Conservation (phyloP, 2,797 vertebrate species). For the Pagetopsis macropterus region DNA sequence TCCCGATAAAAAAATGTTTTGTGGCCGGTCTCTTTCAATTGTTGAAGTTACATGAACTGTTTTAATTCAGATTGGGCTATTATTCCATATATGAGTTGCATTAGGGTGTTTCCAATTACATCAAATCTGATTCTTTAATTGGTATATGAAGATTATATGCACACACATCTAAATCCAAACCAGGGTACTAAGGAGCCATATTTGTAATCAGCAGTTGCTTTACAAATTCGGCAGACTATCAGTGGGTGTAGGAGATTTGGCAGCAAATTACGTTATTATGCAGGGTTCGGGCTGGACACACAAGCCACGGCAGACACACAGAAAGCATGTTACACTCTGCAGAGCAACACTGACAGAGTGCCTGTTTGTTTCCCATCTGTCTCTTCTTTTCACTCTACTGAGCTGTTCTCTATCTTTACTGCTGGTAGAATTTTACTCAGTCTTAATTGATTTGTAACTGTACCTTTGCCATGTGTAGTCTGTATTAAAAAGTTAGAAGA, state of each 20-base stretch:
- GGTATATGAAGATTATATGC: neutral
- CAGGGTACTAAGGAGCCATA: slow-evolving; percentile 2
- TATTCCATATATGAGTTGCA: too few relatives aligned
- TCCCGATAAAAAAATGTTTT: too few relatives aligned
- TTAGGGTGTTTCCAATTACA: neutral
- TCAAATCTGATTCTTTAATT: neutral
- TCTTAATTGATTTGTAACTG: slow-evolving; percentile 72
- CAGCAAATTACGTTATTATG: slow-evolving; percentile 59
- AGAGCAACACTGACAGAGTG: slow-evolving; percentile 65
- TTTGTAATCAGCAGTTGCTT: slow-evolving; percentile 32
- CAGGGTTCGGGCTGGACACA: slow-evolving; percentile 51
- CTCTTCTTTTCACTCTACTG: slow-evolving; percentile 54
- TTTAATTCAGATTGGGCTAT: too few relatives aligned
- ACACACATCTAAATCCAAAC: slow-evolving; percentile 28
- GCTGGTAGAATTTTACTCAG: slow-evolving; percentile 58
- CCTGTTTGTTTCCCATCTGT: slow-evolving; percentile 75
- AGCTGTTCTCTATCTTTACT: slow-evolving; percentile 57
- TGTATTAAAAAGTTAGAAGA: slow-evolving; percentile 46
- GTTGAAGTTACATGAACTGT: too few relatives aligned
- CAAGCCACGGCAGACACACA: slow-evolving; percentile 40
- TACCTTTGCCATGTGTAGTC: slow-evolving; percentile 52
- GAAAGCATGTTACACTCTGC: slow-evolving; percentile 61
- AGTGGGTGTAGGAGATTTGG: slow-evolving; percentile 59
- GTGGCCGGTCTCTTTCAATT: too few relatives aligned
- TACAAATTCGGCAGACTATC: slow-evolving; percentile 48